phyloP scores from a whole-genome alignment of 2,888 invertebrate genomes.

The Hirtodrosophila histrioides region DNA sequence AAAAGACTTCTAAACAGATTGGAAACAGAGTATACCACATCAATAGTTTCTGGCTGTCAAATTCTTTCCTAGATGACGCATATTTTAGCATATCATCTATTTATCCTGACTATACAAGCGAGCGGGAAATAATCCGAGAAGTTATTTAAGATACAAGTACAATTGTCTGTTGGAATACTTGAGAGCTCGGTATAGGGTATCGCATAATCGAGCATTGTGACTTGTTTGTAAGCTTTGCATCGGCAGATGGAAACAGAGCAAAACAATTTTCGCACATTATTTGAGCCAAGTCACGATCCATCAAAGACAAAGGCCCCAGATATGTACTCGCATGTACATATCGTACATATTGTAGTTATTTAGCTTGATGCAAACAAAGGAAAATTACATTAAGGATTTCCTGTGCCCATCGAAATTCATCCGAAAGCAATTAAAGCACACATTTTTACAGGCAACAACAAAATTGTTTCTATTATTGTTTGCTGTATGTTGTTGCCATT shows the following conservation, averaged over 20 bases:
- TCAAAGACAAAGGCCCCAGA: conserved; percentile 30
- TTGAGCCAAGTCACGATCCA: conserved; percentile 32
- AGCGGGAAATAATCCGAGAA: too few relatives aligned
- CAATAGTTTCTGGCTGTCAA: too few relatives aligned
- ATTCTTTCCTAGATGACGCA: too few relatives aligned
- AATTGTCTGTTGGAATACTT: too few relatives aligned
- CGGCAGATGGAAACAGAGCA: neutral
- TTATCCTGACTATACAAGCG: too few relatives aligned
- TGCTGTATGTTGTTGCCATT: conserved; percentile 8
- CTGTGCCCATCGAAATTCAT: conserved; percentile 62
- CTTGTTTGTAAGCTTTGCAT: too few relatives aligned
- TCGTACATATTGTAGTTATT: neutral
- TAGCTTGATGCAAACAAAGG: conserved; percentile 33
- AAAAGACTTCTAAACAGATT: too few relatives aligned
- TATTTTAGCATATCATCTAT: too few relatives aligned
- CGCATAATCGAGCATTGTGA: too few relatives aligned
- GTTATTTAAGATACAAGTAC: too few relatives aligned
- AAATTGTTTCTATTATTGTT: conserved; percentile 3
- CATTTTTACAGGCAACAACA: conserved; percentile 17
- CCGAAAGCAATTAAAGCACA: conserved; percentile 67
- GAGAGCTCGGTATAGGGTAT: neutral
- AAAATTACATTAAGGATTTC: conserved; percentile 72
- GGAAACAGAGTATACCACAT: too few relatives aligned
- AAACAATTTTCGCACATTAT: conserved; percentile 35
- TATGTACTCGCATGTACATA: too few relatives aligned